Evolutionary conservation across 1,140 invertebrate species (phyloP), one percentile per base, ranked within the genome.

Genomic region (Brachionus paranguensis): DNA sequence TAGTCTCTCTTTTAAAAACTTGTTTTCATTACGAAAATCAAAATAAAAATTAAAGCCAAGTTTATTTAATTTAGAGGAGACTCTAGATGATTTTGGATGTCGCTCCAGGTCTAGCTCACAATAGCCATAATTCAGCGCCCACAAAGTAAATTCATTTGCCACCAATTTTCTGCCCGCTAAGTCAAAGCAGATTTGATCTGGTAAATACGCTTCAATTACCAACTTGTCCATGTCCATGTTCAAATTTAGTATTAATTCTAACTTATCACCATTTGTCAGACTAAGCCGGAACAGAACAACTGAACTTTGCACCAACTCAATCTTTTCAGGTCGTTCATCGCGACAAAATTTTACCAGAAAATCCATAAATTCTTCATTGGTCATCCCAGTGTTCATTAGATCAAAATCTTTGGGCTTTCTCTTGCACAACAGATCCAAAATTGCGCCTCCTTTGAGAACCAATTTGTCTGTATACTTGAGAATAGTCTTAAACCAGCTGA

Each of bases 41-140:
- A 76, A 50, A 76, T 76, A 76, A 76, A 76, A 76, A 76, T 76
- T 76, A 47, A 76, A 76, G n/a, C 72, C 72, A 10, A 27, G 27
- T 76, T 76, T 76, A 20, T 76, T 76, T 20, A 76, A 20, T 76
- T 76, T 76, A 14, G 41, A 47, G 0, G 72, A 76, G 3, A 76
- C n/a, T 76, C 72, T 20, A 12, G 33, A 8, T 33, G 45, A 24
- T 47, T 5, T 47, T 76, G 72, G 72, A 47, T 47, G 45, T 2
- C 27, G 20, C 17, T 76, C 72, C 20, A 76, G 7, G 12, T 76
- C 27, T 3, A 76, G 45, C n/a, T 47, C 2, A 76, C 41, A 47
- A 47, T 76, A 76, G 10, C 72, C 72, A 50, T 50, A 76, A 7
- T 76, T 76, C 8, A 76, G 17, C 17, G 41, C 72, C 72, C 72